Evolutionary conservation across 2,888 invertebrate species (phyloP).

Genomic region (Nysson spinosus): DNA sequence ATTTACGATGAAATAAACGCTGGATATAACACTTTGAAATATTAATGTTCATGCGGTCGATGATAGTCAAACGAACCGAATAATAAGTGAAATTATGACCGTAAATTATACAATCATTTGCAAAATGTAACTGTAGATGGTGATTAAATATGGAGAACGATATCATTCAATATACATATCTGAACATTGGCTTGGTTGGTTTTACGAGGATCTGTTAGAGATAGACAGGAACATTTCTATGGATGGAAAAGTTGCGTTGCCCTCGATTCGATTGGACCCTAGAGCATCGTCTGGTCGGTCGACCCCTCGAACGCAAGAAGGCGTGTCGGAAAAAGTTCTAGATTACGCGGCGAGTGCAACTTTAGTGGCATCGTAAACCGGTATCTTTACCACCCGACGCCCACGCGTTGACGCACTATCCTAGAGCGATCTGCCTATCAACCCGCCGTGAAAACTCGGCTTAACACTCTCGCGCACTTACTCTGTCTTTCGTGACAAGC

Average conservation of each 20-base stretch:
- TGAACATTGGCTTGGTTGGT: conserved; percentile 39
- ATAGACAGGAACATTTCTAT: conserved; percentile 11
- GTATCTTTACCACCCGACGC: conserved; percentile 73
- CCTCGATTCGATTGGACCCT: conserved; percentile 52
- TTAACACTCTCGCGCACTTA: conserved; percentile 60
- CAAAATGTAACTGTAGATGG: conserved; percentile 39
- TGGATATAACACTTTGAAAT: too few relatives aligned
- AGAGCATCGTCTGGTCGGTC: conserved; percentile 42
- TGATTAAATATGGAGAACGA: conserved; percentile 50
- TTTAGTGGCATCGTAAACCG: conserved; percentile 76
- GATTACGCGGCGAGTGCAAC: conserved; percentile 72
- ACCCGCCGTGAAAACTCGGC: conserved; percentile 68
- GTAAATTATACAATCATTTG: conserved; percentile 7
- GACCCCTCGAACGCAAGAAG: conserved; percentile 53
- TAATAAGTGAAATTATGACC: too few relatives aligned
- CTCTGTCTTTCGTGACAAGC: conserved; percentile 49
- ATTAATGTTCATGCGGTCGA: too few relatives aligned
- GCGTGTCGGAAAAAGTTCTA: conserved; percentile 65
- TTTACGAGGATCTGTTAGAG: conserved; percentile 38
- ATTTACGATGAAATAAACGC: too few relatives aligned
- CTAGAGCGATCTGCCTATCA: conserved; percentile 76
- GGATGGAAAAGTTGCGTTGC: conserved; percentile 35
- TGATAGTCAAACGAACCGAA: too few relatives aligned
- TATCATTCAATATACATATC: conserved; percentile 39
- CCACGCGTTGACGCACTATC: conserved; percentile 65